A percentile compares a stretch with the other conserved stretches of the same genome.
Conservation (phyloP, 2,113 vertebrate genomes). For the Mustelus asterias region DNA sequence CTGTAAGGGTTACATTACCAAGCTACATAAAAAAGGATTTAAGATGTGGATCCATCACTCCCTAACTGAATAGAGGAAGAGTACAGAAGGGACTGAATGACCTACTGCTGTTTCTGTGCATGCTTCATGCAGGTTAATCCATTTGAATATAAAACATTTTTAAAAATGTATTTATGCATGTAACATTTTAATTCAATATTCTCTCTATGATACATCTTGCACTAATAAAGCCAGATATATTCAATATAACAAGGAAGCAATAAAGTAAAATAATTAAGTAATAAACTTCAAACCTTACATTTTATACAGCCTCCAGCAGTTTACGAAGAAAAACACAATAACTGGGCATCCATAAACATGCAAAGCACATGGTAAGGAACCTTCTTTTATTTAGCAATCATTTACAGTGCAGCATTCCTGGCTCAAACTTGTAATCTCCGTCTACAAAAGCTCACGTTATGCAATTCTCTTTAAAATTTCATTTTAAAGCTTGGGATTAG, state of each 20-base stretch:
- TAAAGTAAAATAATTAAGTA: conserved; percentile 1
- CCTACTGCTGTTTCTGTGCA: background rate
- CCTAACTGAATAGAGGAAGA: background rate
- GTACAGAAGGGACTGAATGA: background rate
- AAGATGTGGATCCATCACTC: background rate
- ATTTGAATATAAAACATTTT: background rate
- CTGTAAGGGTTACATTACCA: background rate
- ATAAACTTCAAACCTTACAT: conserved; percentile 8
- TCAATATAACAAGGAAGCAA: background rate
- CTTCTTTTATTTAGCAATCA: background rate
- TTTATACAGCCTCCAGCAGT: background rate
- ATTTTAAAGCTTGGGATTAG: conserved; percentile 28
- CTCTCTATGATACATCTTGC: background rate
- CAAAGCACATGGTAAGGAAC: background rate
- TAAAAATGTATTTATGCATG: background rate
- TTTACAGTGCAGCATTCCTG: background rate
- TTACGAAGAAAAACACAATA: background rate
- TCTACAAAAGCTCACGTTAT: background rate
- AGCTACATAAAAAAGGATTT: background rate
- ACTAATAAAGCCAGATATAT: conserved; percentile 24
- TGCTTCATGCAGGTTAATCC: background rate
- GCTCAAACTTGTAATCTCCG: background rate
- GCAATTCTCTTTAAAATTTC: background rate
- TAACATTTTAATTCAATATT: conserved; percentile 21
- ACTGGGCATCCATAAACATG: background rate